Evolutionary conservation across 1,140 invertebrate species (phyloP).

Genomic region (Drosophila mojavensis): DNA sequence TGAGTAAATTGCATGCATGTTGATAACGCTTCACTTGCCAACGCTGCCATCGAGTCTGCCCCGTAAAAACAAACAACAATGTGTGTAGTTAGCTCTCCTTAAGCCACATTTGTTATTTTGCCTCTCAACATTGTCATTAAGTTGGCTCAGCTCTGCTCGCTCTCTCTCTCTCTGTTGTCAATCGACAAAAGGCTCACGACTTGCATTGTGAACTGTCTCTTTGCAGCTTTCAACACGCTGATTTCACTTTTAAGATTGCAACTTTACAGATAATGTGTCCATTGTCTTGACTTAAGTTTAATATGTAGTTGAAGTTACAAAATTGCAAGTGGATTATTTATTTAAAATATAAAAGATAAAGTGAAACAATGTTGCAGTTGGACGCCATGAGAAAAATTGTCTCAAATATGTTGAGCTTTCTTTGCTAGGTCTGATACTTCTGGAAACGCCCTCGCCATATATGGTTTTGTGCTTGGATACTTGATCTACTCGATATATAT

Average conservation of each 20-base stretch:
- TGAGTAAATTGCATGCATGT: constrained; percentile 81
- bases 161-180: not conserved
- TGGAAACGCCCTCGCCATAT: too few species aligned
- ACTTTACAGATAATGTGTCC: not conserved
- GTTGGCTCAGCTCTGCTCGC: not conserved
- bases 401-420: too few species aligned
- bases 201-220: not conserved
- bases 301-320: too few species aligned
- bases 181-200: constrained; percentile 4
- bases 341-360: too few species aligned
- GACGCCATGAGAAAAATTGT: too few species aligned
- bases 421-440: too few species aligned
- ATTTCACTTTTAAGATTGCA: constrained; percentile 3
- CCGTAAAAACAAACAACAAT: constrained; percentile 18
- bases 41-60: constrained; percentile 25
- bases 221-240: constrained; percentile 2
- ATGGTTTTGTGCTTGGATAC: too few species aligned
- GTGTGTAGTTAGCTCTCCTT: constrained; percentile 17
- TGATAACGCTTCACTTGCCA: constrained; percentile 80
- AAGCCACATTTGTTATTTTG: constrained; percentile 1
- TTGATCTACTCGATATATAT: too few species aligned
- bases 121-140: constrained; percentile 30
- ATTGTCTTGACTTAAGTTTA: too few species aligned
- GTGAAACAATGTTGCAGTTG: too few species aligned
- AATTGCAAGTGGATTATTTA: too few species aligned